Evolutionary conservation across 2,113 vertebrate genomes (phyloP), one percentile per base, ranked within the genome.

Genomic region (Lagopus muta): DNA sequence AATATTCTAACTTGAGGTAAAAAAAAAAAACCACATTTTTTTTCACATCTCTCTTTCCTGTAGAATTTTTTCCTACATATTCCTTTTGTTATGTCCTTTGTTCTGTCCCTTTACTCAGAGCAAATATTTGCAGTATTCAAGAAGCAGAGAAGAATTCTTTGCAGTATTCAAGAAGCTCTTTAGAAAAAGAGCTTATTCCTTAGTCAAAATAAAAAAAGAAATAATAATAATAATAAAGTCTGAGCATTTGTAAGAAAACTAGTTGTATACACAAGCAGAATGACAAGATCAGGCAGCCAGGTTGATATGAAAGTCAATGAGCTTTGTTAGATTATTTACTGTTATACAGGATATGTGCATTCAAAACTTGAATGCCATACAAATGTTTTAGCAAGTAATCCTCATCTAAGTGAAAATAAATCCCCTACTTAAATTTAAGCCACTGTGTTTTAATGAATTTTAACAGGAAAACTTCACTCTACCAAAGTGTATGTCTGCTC

Each of bases 351-450:
- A 20, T 58, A 58, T 13, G n/a, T 61, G 69, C n/a, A 54, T 73
- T 76, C 34, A 67, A 72, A 88, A 50, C 12, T 60, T 85, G 60
- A 73, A 85, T 64, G 19, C 3, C 12, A 17, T 52, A n/a, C 0
- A 28, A 66, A 76, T 66, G 28, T 47, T 94, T 89, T 77, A 89
- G 50, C 25, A 91, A 94, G 61, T 85, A 92, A 95, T 89, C 42
- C 42, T 42, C 45, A 73, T 38, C 28, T 85, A 95, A 96, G 42
- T 89, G 78, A 82, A 94, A 93, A 87, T 88, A 94, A 92, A 95
- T 91, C 67, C 27, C 17, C 11, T 67, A 11, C 42, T 93, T 91
- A 91, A 91, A 89, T 67, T 79, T 79, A 93, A 96, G 62, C 58
- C 34, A 40, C 76, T 79, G 6, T 57, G 8, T 65, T 36, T 48